phyloP scores from a whole-genome alignment of 2,888 invertebrate species.

The Drosophila vallismaia region DNA sequence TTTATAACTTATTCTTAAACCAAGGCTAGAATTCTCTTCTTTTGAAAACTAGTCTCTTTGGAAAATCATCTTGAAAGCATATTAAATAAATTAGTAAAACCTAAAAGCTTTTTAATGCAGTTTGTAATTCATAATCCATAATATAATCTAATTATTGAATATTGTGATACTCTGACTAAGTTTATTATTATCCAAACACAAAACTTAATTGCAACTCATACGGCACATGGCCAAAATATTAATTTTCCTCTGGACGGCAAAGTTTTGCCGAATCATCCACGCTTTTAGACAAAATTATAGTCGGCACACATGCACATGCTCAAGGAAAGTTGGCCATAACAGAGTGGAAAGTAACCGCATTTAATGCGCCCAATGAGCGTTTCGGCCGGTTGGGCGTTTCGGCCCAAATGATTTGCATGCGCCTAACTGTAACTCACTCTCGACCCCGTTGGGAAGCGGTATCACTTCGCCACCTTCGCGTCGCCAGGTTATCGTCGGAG shows the following conservation, averaged over 20 bases:
- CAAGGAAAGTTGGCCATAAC: not conserved
- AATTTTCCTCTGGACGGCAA: not conserved
- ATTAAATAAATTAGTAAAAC: too few species aligned
- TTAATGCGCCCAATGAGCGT: conserved; percentile 46
- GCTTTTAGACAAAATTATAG: conserved; percentile 12
- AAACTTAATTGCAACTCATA: not conserved
- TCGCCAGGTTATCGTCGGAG: conserved; percentile 94
- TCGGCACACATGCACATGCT: conserved; percentile 6
- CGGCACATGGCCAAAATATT: not conserved
- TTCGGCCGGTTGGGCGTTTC: conserved; percentile 44
- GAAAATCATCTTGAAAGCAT: too few species aligned
- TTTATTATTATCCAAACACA: not conserved
- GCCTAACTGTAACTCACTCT: conserved; percentile 85
- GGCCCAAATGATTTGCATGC: conserved; percentile 55
- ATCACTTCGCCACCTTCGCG: conserved; percentile 92
- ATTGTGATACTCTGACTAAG: too few species aligned
- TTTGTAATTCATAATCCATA: too few species aligned
- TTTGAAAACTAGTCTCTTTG: too few species aligned
- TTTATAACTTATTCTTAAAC: too few species aligned
- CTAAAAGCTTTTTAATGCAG: too few species aligned
- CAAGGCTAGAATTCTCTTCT: too few species aligned
- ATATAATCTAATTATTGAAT: too few species aligned
- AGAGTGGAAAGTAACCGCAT: conserved; percentile 37
- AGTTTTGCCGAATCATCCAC: not conserved
- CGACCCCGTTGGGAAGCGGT: conserved; percentile 87